Conservation (phyloP, 2,888 invertebrate genomes). For the Automeris io region DNA sequence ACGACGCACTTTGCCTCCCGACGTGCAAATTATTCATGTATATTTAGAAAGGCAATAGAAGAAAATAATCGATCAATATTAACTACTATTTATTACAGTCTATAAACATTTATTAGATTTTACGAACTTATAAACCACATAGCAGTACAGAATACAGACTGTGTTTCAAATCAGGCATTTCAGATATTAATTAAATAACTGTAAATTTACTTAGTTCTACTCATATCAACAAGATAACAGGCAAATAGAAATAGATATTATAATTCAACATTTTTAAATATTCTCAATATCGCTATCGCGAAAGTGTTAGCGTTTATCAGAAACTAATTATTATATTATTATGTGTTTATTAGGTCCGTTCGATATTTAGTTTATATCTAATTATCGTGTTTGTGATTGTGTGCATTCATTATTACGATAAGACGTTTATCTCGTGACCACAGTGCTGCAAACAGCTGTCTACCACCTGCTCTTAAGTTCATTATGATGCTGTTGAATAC, state of each 20-base stretch:
- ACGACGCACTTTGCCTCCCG: constrained; percentile 52
- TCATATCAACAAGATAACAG: background rate
- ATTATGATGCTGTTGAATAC: constrained; percentile 20
- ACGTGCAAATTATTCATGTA: constrained; percentile 26
- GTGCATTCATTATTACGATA: constrained; percentile 31
- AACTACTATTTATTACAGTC: too few relatives aligned
- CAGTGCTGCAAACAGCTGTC: constrained; percentile 33
- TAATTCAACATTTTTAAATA: background rate
- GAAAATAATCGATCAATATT: background rate
- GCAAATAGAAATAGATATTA: constrained; percentile 7
- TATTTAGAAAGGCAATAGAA: constrained; percentile 10
- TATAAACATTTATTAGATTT: too few relatives aligned
- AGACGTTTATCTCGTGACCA: constrained; percentile 34
- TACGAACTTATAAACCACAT: too few relatives aligned
- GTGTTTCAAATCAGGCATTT: too few relatives aligned
- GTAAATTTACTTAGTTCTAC: too few relatives aligned
- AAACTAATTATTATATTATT: constrained; percentile 19
- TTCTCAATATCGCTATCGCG: constrained; percentile 2
- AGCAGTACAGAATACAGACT: too few relatives aligned
- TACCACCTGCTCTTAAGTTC: constrained; percentile 24
- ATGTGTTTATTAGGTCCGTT: constrained; percentile 17
- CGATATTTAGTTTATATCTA: constrained; percentile 26
- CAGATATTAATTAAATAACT: too few relatives aligned
- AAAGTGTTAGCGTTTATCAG: constrained; percentile 21
- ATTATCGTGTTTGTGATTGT: constrained; percentile 33